Base-by-base conservation (phyloP, 2,113 vertebrate genomes). In the Oncorhynchus tshawytscha region DNA sequence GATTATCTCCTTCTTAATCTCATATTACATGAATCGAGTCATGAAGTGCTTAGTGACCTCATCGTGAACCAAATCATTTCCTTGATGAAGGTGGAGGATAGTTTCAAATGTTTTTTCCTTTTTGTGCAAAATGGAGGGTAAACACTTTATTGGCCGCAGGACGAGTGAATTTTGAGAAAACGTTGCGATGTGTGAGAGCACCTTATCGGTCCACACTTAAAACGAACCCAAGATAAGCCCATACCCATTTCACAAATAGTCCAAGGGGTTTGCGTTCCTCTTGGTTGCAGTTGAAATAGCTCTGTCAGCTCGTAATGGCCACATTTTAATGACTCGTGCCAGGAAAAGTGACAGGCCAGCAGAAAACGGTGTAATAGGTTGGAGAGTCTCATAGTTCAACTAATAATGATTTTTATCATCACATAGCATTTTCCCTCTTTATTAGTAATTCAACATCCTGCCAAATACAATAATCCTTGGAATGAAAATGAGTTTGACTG, bases 1-100 rank as follows among this genome's bases (percentile, higher is more conserved):
- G 67, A 71, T 75, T 78, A 81, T 84, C 34, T 20, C 73, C 65
- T 18, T 51, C 31, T 5, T 29, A 77, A 82, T 86, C 77, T 82
- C 49, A 31, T 39, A n/a, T 66, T 7, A 24, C 39, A 9, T 68
- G 88, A 86, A 90, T 84, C 80, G 73, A 71, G n/a, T n/a, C n/a
- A n/a, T n/a, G n/a, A n/a, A n/a, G 65, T 78, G 54, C 66, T 66
- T 64, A 77, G 22, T 78, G 76, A 83, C 71, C 72, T 84, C 4
- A 74, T 73, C 79, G 51, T 77, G 16, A 71, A 76, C 54, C 39
- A 76, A 71, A 75, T 74, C 0, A 48, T 73, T 77, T 82, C 75
- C 3, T 6, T 45, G 1, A 51, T 24, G 78, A 80, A 45, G 64
- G 34, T 66, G 73, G 71, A 70, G 67, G 57, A 20, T 27, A 1